Percentiles rank a stretch among this genome's conserved stretches.
Conservation (phyloP, 1,140 invertebrate species). For the Procambarus virginalis region DNA sequence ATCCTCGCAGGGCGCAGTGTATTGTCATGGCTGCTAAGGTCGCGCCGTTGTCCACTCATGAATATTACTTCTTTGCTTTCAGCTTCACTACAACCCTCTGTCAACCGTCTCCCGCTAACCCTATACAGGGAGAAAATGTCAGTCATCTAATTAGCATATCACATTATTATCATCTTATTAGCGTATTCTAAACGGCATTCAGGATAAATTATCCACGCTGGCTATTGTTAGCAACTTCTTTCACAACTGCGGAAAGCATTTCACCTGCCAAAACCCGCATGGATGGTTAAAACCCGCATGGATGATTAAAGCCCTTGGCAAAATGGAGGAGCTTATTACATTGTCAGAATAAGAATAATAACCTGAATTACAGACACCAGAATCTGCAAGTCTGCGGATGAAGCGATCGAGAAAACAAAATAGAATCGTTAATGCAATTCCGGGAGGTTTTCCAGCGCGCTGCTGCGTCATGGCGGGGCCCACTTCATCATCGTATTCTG, state of each 20-base stretch:
- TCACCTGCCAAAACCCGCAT: neutral
- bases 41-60: neutral
- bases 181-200: conserved; percentile 37
- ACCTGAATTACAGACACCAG: conserved; percentile 29
- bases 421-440: conserved; percentile 56
- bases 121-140: conserved; percentile 30
- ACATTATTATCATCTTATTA: conserved; percentile 43
- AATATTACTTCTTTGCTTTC: conserved; percentile 25
- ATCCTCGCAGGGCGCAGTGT: conserved; percentile 33
- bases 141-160: conserved; percentile 43
- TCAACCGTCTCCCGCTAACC: conserved; percentile 1
- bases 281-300: too few species aligned
- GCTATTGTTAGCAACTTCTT: neutral
- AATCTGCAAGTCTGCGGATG: conserved; percentile 30
- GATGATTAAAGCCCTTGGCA: neutral
- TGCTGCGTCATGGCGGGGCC: conserved; percentile 49
- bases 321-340: conserved; percentile 5
- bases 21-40: conserved; percentile 28
- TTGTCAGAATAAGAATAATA: conserved; percentile 39
- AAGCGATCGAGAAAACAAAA: conserved; percentile 61
- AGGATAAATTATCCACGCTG: conserved; percentile 12
- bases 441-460: conserved; percentile 30
- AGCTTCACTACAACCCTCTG: neutral
- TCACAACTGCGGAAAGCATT: neutral
- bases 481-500: conserved; percentile 61